Conservation (phyloP, 2,888 invertebrate species). For the Ephialtes manifestator region DNA sequence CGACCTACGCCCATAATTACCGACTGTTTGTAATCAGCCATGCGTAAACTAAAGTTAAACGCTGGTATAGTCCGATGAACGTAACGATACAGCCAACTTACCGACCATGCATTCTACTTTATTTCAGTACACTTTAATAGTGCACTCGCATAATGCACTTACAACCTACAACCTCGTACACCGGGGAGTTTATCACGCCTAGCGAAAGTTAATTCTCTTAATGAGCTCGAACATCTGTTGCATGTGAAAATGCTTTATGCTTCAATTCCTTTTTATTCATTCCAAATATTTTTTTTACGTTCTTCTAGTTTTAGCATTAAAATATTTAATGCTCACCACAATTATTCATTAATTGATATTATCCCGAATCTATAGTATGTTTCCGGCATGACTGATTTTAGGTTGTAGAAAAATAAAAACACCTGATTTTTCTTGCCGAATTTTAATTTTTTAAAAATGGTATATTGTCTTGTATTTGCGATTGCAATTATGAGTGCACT, state of each 20-base stretch:
- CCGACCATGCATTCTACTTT: background rate
- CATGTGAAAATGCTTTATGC: background rate
- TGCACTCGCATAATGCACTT: background rate
- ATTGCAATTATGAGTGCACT: no score
- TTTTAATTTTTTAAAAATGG: no score
- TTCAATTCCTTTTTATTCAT: background rate
- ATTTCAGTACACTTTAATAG: background rate
- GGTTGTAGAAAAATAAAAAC: no score
- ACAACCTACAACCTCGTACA: background rate
- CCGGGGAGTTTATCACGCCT: background rate
- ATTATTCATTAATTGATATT: background rate
- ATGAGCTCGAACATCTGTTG: background rate
- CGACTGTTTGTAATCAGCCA: slow-evolving; percentile 18
- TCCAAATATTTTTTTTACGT: no score
- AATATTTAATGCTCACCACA: background rate
- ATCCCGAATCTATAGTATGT: no score
- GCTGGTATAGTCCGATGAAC: slow-evolving; percentile 1
- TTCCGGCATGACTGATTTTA: no score
- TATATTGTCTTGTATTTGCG: no score
- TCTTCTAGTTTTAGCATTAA: no score
- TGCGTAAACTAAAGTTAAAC: slow-evolving; percentile 20
- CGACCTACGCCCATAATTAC: slow-evolving; percentile 36
- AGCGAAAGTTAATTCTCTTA: background rate
- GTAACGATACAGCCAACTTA: background rate
- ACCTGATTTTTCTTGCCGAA: no score